Conservation (phyloP, 2,888 invertebrate genomes). For the Sepiola atlantica region DNA sequence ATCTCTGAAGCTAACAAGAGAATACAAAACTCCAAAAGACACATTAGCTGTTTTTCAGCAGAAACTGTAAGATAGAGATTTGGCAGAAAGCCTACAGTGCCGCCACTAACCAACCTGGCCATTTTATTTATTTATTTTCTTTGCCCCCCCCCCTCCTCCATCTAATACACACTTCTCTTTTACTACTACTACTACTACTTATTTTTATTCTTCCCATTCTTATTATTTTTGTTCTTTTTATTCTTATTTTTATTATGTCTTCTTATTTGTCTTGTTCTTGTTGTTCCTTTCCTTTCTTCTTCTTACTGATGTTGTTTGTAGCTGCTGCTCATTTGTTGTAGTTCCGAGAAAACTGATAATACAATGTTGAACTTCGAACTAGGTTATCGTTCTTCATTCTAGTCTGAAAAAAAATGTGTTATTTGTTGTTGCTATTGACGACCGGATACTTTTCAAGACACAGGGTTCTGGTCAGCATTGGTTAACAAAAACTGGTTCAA, state of each 20-base stretch:
- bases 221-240: too few relatives aligned
- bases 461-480: background rate
- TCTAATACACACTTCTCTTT: background rate
- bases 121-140: constrained; percentile 32
- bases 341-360: background rate
- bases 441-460: background rate
- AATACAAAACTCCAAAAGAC: background rate
- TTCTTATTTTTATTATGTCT: too few relatives aligned
- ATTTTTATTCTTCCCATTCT: too few relatives aligned
- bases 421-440: background rate
- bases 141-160: background rate
- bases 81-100: background rate
- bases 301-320: background rate
- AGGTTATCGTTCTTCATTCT: constrained; percentile 7
- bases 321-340: background rate
- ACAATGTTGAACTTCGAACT: background rate
- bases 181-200: background rate
- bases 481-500: background rate
- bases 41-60: background rate
- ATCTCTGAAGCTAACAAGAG: background rate
- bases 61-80: background rate
- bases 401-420: background rate
- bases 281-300: too few relatives aligned
- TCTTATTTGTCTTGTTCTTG: too few relatives aligned
- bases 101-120: background rate